phyloP scores from a whole-genome alignment of 1,140 invertebrate genomes.

The Gryllus bimaculatus region DNA sequence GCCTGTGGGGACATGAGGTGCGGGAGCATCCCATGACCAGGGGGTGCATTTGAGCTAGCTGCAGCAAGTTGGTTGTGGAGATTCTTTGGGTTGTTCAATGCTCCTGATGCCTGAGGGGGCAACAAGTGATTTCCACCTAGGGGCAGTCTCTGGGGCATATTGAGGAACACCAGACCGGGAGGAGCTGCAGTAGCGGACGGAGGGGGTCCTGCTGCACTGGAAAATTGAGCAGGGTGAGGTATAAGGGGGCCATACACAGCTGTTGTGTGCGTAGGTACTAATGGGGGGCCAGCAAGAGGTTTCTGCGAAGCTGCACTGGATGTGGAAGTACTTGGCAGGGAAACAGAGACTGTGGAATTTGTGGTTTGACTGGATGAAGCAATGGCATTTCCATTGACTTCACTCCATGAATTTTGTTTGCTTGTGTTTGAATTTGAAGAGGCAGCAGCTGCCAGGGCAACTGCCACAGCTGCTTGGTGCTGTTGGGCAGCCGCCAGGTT shows the following conservation, averaged over 20 bases:
- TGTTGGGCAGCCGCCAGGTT: slow-evolving; percentile 17
- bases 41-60: slow-evolving; percentile 32
- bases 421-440: slow-evolving; percentile 10
- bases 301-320: slow-evolving; percentile 27
- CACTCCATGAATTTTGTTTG: slow-evolving; percentile 21
- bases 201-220: slow-evolving; percentile 29
- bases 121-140: slow-evolving; percentile 35
- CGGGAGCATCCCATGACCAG: slow-evolving; percentile 37
- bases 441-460: slow-evolving; percentile 10
- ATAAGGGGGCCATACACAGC: slow-evolving; percentile 7
- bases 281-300: slow-evolving; percentile 24
- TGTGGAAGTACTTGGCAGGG: slow-evolving; percentile 21
- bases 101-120: slow-evolving; percentile 27
- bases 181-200: slow-evolving; percentile 32
- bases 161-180: slow-evolving; percentile 32
- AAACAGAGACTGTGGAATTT: slow-evolving; percentile 1
- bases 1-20: slow-evolving; percentile 34
- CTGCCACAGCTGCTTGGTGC: slow-evolving; percentile 20
- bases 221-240: background rate
- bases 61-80: slow-evolving; percentile 31
- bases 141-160: slow-evolving; percentile 25
- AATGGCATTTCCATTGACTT: slow-evolving; percentile 14
- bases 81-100: background rate
- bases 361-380: slow-evolving; percentile 7
- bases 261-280: slow-evolving; percentile 26